These are phyloP conservation scores for Marronus borbonicus DNA, from an alignment of 2,888 invertebrate genomes.

Conservation along the genomic window DNA sequence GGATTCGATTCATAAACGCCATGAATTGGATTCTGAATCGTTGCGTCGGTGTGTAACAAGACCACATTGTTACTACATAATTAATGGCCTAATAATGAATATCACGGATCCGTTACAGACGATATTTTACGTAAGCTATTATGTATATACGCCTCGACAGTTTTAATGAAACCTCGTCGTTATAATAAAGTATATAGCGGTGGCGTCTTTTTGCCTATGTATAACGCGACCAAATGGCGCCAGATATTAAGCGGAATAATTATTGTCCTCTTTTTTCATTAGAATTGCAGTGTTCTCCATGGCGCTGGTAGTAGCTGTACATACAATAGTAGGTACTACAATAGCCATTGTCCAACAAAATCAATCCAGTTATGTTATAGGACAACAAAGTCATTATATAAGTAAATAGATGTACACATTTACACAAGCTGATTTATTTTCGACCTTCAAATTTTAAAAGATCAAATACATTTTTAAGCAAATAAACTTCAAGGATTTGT, in stretches of 20 bases:
- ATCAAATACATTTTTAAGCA: too few relatives aligned
- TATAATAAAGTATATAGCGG: constrained; percentile 26
- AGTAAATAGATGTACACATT: too few relatives aligned
- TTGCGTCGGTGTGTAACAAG: constrained; percentile 16
- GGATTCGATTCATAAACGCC: constrained; percentile 5
- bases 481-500: too few relatives aligned
- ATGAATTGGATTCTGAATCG: constrained; percentile 22
- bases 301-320: too few relatives aligned
- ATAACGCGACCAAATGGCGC: constrained; percentile 23
- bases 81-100: constrained; percentile 47
- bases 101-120: constrained; percentile 34
- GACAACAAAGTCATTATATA: too few relatives aligned
- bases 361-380: too few relatives aligned
- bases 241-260: constrained; percentile 26
- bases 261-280: not conserved
- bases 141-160: not conserved
- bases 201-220: constrained; percentile 27
- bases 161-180: constrained; percentile 37
- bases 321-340: too few relatives aligned
- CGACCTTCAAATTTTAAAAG: too few relatives aligned
- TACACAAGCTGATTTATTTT: too few relatives aligned
- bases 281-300: too few relatives aligned
- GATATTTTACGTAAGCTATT: constrained; percentile 31
- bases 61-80: constrained; percentile 41
- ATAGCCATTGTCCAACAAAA: too few relatives aligned